Evolutionary conservation across 2,888 invertebrate genomes (phyloP), one percentile per base, ranked within the genome.

Genomic region (Drosophila affinis): DNA sequence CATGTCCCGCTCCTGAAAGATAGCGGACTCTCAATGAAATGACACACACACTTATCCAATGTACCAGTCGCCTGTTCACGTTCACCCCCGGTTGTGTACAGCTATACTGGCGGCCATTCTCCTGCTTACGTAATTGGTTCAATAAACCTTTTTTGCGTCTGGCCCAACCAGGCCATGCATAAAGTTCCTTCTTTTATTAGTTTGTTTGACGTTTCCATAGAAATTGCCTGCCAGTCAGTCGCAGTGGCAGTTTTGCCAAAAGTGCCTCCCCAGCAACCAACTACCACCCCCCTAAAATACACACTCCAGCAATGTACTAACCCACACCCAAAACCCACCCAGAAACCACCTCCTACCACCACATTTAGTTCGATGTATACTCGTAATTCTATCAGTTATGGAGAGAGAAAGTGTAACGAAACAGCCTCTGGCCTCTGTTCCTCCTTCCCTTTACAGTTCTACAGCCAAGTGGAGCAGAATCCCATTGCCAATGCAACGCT

Each of bases 401-500:
- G 32, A 70, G 71, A 71, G 71, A 27, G 32, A 32, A 39, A 39
- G n/a, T 39, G 39, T 39, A 39, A 39, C 39, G 39, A 39, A 39
- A 44, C 45, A 10, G 3, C 17, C n/a, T 29, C 27, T 12, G 29
- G 3, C 17, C n/a, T 29, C 27, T 12, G 29, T 12, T 32, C 17
- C 21, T 21, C 55, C 24, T 61, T 29, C 29, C 75, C 57, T 63
- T 81, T 85, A 21, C 81, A 97, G 97, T 97, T 97, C 90, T 94
- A 95, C 89, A 93, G 95, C 57, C 93, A 96, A 73, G 90, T 97
- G 91, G 95, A 96, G 87, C 93, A 94, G 73, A 96, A 95, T 91
- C 93, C 93, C 62, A 93, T 96, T 56, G 96, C 96, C 47, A 96
- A 96, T 89, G 93, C 94, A 52, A 95, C 95, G 18, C 93, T 97